Percentiles rank a stretch among this genome's conserved stretches.
Evolutionary conservation across 2,888 invertebrate species (phyloP).

Genomic region (Isoperla grammatica): DNA sequence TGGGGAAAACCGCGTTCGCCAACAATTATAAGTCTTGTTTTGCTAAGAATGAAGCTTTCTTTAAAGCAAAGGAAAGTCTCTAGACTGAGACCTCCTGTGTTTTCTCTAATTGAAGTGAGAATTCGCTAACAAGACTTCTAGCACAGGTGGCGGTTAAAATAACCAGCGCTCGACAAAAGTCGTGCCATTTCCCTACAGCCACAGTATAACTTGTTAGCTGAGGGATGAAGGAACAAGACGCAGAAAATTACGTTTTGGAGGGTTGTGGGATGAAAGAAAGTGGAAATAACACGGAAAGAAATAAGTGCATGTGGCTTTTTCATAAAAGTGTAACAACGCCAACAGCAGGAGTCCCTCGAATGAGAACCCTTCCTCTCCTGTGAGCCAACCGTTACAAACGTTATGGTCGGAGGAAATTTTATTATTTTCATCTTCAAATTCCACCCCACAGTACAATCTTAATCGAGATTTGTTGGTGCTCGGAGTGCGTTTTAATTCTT

Average conservation of each 20-base stretch:
- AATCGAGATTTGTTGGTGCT: too few species aligned
- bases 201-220: background rate
- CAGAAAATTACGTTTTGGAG: conserved; percentile 15
- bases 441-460: too few species aligned
- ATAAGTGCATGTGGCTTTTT: conserved; percentile 17
- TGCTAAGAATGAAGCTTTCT: too few species aligned
- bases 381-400: too few species aligned
- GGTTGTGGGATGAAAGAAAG: conserved; percentile 2
- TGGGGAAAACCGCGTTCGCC: too few species aligned
- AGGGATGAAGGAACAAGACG: conserved; percentile 17
- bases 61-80: too few species aligned
- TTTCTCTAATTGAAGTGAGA: conserved; percentile 10
- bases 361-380: too few species aligned
- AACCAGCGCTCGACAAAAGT: background rate
- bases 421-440: too few species aligned
- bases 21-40: too few species aligned
- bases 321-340: background rate
- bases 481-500: too few species aligned
- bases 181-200: background rate
- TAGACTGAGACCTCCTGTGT: background rate
- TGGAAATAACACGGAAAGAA: background rate
- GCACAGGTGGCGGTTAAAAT: conserved; percentile 14
- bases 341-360: background rate
- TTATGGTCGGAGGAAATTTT: too few species aligned
- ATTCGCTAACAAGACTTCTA: conserved; percentile 1